Evolutionary conservation across 1,140 invertebrate genomes (phyloP).

Genomic region (Nixonia krombeini): DNA sequence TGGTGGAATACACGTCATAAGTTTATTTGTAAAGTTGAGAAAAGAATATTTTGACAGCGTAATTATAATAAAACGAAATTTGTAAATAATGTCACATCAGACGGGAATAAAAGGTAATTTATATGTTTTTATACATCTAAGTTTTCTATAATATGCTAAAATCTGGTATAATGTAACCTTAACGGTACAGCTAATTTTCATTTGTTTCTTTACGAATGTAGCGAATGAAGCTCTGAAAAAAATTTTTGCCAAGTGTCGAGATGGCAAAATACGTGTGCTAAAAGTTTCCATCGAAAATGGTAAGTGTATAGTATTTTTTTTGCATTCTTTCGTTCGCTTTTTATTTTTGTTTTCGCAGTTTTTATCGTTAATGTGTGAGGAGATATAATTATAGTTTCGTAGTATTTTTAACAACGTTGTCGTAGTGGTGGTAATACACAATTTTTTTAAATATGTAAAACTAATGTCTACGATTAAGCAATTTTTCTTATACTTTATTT

Average conservation of each 20-base stretch:
- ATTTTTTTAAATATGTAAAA: too few relatives aligned
- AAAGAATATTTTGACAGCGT: background rate
- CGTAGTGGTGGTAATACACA: too few relatives aligned
- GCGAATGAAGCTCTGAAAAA: slow-evolving; percentile 86
- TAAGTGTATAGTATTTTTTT: slow-evolving; percentile 65
- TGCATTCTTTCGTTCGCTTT: too few relatives aligned
- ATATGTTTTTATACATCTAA: background rate
- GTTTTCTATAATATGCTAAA: slow-evolving; percentile 8
- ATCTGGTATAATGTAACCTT: slow-evolving; percentile 60
- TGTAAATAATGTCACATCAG: slow-evolving; percentile 80
- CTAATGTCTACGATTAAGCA: too few relatives aligned
- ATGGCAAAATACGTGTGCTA: slow-evolving; percentile 84
- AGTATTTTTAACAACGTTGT: too few relatives aligned
- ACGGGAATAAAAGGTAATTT: slow-evolving; percentile 81
- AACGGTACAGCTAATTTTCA: slow-evolving; percentile 66
- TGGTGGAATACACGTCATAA: background rate
- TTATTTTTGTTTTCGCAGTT: too few relatives aligned
- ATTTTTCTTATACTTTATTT: too few relatives aligned
- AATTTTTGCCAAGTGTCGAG: slow-evolving; percentile 86
- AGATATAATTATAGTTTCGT: too few relatives aligned
- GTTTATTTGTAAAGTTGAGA: too few relatives aligned
- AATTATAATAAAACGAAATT: background rate
- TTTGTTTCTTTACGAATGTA: slow-evolving; percentile 67
- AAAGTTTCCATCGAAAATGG: slow-evolving; percentile 91
- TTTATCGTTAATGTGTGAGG: too few relatives aligned